Evolutionary conservation across 2,797 vertebrate genomes (phyloP), one percentile per base, ranked within the genome.

Genomic region (Acipenser ruthenus): DNA sequence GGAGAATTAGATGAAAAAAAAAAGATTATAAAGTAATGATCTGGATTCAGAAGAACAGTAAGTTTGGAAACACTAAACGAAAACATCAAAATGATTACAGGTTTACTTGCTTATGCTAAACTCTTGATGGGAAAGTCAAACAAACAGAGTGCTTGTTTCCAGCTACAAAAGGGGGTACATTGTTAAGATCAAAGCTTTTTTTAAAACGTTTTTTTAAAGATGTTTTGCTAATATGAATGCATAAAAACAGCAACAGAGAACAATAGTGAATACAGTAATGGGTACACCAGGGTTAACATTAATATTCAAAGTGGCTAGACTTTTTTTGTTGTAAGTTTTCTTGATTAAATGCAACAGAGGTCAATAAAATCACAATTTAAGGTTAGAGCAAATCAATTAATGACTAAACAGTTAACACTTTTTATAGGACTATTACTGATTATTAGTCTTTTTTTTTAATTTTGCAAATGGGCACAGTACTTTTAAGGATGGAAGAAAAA

Each of bases 221-320:
- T 90, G 91, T 82, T 89, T 88, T 88, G 91, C 89, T 93, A 93
- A 90, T 90, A 90, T 89, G 91, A 92, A 92, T 87, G 89, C 88
- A 89, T 89, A 91, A 94, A 37, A 96, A 93, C 88, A 90, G 89
- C 90, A 95, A 95, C 90, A 91, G 86, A 93, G 90, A 94, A 94
- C 91, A 93, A 89, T 88, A 90, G 92, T 90, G 91, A 89, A 91
- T 89, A 90, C 88, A 92, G 88, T 90, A 91, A 90, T 91, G 90
- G 92, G 81, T 93, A 93, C 90, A 92, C 87, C 90, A 92, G 92
- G 90, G 90, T 80, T 91, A 93, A 92, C 91, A 88, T 86, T 84
- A 86, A 90, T 93, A 93, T 91, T 90, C 80, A 85, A 92, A 93
- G 77, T 85, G 88, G 87, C 89, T 91, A 95, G 86, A 92, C 91